A percentile compares a stretch with the other conserved stretches of the same genome.
phyloP scores from a whole-genome alignment of 2,797 vertebrate genomes.

The Tokudaia tokunoshimensis region DNA sequence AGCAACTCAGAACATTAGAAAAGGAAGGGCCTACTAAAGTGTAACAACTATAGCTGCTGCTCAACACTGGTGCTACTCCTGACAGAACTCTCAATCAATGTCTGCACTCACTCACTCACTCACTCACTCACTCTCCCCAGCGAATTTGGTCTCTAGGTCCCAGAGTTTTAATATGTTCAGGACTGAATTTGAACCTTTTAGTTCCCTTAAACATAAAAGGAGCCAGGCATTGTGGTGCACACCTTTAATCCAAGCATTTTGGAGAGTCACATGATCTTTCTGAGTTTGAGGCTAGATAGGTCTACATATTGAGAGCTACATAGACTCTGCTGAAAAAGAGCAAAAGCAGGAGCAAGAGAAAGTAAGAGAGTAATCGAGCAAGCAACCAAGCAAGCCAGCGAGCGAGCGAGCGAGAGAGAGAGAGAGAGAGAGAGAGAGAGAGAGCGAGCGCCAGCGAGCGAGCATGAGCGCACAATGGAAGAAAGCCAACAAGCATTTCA shows the following conservation, averaged over 20 bases:
- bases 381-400: neutral
- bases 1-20: slow-evolving; percentile 26
- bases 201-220: neutral
- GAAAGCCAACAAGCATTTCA: slow-evolving; percentile 18
- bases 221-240: neutral
- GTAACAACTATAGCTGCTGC: neutral
- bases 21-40: neutral
- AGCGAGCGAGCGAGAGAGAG: neutral
- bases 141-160: neutral
- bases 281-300: neutral
- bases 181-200: slow-evolving; percentile 1
- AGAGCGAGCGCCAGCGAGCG: too few species aligned
- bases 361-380: neutral
- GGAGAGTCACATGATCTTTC: neutral
- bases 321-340: neutral
- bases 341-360: neutral
- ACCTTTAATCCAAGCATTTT: neutral
- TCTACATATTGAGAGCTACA: neutral
- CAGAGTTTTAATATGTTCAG: neutral
- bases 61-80: too few species aligned
- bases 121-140: neutral
- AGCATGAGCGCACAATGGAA: neutral
- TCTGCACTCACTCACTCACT: neutral
- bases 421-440: neutral
- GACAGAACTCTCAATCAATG: neutral